Base-by-base conservation (phyloP, 2,797 vertebrate genomes). In the Phoeniculus purpureus region DNA sequence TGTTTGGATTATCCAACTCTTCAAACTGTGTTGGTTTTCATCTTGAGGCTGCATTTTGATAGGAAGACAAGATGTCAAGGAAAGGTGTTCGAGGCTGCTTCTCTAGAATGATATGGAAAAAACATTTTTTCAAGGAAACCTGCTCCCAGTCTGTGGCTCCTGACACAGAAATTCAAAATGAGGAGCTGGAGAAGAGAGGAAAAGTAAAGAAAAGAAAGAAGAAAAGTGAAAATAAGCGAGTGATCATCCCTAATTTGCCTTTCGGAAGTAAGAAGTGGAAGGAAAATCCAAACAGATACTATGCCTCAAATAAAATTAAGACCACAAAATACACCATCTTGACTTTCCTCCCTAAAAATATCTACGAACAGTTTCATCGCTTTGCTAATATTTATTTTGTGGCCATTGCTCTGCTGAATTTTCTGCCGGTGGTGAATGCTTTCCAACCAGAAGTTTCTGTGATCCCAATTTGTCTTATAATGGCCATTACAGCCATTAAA, bases 311-410 rank as follows among this genome's bases (percentile, higher is more conserved):
- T 61, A 96, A 96, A 85, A 97, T 99, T 94, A 99, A 98, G 96
- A 99, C 99, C 72, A 99, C 98, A 91, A 99, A 99, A 95, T 99
- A 99, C 78, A 98, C 96, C 4, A 31, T 98, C 52, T 91, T 98
- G 83, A 96, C 98, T 77, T 99, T 99, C 68, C 56, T 99, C 14
- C 99, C 98, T 40, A 98, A 98, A 97, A 99, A 99, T 78, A 96
- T 99, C 74, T 98, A 97, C 12, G 98, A 99, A 94, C 99, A 99
- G 96, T 98, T 99, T 55, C 98, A 98, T 85, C 98, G 98, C 6
- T 96, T 98, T 94, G 99, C 99, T 72, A 99, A 99, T 85, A 22
- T 99, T 94, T 99, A 99, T 85, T 99, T 99, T 50, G 96, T 99
- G 87, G 97, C 95, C 43, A 95, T 99, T 48, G 98, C 96, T 0